These are phyloP conservation scores for Gerris lacustris DNA, from an alignment of 2,888 invertebrate genomes.

Conservation along the genomic window DNA sequence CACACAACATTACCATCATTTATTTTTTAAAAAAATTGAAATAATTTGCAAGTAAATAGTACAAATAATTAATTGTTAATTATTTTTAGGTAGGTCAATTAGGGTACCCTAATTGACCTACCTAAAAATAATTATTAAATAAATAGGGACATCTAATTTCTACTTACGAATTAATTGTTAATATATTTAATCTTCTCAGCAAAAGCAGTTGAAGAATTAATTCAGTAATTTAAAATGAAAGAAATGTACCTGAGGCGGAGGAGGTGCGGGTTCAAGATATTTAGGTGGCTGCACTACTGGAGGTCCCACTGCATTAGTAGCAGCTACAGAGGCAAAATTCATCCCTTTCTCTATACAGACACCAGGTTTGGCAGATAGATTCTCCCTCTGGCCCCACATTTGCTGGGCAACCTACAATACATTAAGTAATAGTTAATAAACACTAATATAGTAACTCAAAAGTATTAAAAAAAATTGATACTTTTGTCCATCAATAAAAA, in stretches of 20 bases:
- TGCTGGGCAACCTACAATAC: constrained; percentile 43
- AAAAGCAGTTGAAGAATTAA: too few relatives aligned
- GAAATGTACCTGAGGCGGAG: constrained; percentile 39
- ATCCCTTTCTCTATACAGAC: constrained; percentile 46
- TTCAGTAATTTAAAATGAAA: too few relatives aligned
- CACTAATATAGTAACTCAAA: background rate
- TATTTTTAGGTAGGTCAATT: background rate
- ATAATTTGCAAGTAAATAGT: background rate
- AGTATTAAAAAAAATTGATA: too few relatives aligned
- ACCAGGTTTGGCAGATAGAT: background rate
- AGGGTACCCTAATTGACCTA: background rate
- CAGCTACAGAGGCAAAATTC: constrained; percentile 58
- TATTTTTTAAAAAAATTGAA: background rate
- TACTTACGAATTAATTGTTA: background rate
- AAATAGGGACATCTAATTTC: too few relatives aligned
- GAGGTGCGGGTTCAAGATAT: constrained; percentile 42
- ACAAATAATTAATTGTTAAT: background rate
- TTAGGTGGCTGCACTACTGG: constrained; percentile 38
- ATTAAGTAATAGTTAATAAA: background rate
- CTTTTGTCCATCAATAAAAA: too few relatives aligned
- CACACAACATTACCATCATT: constrained; percentile 1
- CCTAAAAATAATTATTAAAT: too few relatives aligned
- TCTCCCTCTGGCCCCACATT: constrained; percentile 47
- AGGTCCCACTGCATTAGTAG: constrained; percentile 44
- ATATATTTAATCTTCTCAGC: too few relatives aligned